Percentiles rank a stretch among this genome's conserved stretches.
Evolutionary conservation across 2,113 vertebrate genomes (phyloP).

Genomic region (Fregetta grallaria): DNA sequence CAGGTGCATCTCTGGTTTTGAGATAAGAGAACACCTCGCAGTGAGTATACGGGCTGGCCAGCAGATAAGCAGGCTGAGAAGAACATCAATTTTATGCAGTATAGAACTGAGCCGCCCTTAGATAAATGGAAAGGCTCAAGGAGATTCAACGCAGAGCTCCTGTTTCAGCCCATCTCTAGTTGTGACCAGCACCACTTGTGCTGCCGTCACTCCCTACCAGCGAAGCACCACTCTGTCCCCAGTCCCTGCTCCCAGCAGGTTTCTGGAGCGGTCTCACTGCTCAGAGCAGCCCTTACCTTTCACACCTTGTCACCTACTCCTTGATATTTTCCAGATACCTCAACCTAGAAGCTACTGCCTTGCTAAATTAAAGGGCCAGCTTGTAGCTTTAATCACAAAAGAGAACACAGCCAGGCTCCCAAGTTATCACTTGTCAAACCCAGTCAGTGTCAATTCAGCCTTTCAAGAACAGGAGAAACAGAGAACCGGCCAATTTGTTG

Average conservation of each 20-base stretch:
- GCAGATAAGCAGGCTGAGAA: neutral
- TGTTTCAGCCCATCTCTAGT: neutral
- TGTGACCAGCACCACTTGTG: neutral
- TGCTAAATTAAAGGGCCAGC: neutral
- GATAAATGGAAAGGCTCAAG: neutral
- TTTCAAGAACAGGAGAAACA: neutral
- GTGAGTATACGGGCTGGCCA: neutral
- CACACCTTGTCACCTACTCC: neutral
- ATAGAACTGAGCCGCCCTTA: neutral
- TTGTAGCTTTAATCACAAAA: neutral
- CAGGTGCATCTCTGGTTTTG: neutral
- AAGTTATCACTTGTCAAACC: neutral
- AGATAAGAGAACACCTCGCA: neutral
- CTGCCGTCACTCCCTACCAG: fast-evolving
- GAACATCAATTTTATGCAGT: neutral
- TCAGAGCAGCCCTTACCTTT: neutral
- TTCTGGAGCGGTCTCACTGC: fast-evolving
- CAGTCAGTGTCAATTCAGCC: fast-evolving
- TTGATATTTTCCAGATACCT: neutral
- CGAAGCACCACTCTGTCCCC: neutral
- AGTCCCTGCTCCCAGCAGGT: neutral
- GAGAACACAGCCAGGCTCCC: neutral
- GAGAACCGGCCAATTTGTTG: neutral
- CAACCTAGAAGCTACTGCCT: neutral
- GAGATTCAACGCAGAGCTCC: neutral